phyloP scores from a whole-genome alignment of 2,888 invertebrate species.

The Choristoneura rosaceana region DNA sequence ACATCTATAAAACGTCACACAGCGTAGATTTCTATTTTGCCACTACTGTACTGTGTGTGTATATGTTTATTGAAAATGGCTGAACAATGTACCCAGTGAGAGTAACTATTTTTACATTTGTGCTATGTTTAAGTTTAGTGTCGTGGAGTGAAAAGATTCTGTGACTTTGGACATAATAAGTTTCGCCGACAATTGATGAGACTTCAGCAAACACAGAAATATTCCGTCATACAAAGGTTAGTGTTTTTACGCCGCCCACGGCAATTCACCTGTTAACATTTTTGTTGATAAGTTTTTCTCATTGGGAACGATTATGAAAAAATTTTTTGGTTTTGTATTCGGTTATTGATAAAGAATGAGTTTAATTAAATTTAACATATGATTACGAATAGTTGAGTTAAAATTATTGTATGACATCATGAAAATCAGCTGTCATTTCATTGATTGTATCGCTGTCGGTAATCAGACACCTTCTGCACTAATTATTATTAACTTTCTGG shows the following conservation, averaged over 20 bases:
- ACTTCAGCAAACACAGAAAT: constrained; percentile 47
- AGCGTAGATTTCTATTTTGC: constrained; percentile 5
- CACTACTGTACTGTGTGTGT: constrained; percentile 9
- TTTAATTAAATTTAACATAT: not conserved
- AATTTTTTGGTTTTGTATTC: not conserved
- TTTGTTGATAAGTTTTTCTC: constrained; percentile 60
- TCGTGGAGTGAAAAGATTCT: constrained; percentile 75
- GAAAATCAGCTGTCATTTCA: constrained; percentile 42
- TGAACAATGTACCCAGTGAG: constrained; percentile 55
- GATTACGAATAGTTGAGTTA: constrained; percentile 8
- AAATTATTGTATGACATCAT: constrained; percentile 40
- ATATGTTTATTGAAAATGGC: constrained; percentile 69
- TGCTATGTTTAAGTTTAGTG: constrained; percentile 67
- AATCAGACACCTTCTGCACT: constrained; percentile 74
- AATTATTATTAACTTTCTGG: constrained; percentile 70
- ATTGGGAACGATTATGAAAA: constrained; percentile 27
- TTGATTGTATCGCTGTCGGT: constrained; percentile 49
- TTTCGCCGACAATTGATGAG: constrained; percentile 47
- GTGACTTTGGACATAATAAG: constrained; percentile 54
- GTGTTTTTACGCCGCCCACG: constrained; percentile 72
- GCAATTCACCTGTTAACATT: constrained; percentile 69
- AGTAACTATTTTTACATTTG: constrained; percentile 62
- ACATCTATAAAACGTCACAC: not conserved
- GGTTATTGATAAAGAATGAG: constrained; percentile 2
- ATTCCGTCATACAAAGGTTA: constrained; percentile 60